Evolutionary conservation across 2,797 vertebrate genomes (phyloP).

Genomic region (Ceyx erithaca): DNA sequence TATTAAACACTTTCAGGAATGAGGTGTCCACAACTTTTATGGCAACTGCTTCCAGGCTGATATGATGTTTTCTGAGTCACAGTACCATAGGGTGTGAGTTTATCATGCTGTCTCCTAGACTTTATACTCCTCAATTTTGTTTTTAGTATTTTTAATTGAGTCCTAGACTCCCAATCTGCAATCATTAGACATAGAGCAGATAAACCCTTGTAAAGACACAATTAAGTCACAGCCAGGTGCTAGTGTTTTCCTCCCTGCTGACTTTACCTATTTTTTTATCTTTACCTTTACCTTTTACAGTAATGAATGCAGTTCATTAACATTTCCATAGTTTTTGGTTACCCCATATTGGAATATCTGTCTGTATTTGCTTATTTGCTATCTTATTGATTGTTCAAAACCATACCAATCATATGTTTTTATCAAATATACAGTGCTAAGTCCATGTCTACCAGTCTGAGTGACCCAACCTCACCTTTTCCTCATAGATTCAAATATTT

Average conservation of each 20-base stretch:
- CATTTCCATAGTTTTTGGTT: slow-evolving; percentile 56
- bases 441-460: neutral
- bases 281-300: too few species aligned
- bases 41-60: neutral
- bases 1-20: too few species aligned
- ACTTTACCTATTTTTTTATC: slow-evolving; percentile 14
- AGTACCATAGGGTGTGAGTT: neutral
- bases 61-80: neutral
- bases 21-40: too few species aligned
- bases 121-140: slow-evolving; percentile 31
- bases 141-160: slow-evolving; percentile 63
- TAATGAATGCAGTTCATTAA: slow-evolving; percentile 46
- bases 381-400: neutral
- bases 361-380: slow-evolving; percentile 9
- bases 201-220: slow-evolving; percentile 58
- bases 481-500: neutral
- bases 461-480: neutral
- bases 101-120: neutral
- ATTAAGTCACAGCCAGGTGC: slow-evolving; percentile 67
- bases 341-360: slow-evolving; percentile 1
- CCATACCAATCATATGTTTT: neutral
- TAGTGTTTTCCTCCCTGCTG: slow-evolving; percentile 57
- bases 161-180: slow-evolving; percentile 51
- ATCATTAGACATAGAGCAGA: slow-evolving; percentile 47
- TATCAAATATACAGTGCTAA: neutral